Evolutionary conservation across 2,888 invertebrate species (phyloP), one percentile per base, ranked within the genome.

Genomic region (Drosophila phalerata): DNA sequence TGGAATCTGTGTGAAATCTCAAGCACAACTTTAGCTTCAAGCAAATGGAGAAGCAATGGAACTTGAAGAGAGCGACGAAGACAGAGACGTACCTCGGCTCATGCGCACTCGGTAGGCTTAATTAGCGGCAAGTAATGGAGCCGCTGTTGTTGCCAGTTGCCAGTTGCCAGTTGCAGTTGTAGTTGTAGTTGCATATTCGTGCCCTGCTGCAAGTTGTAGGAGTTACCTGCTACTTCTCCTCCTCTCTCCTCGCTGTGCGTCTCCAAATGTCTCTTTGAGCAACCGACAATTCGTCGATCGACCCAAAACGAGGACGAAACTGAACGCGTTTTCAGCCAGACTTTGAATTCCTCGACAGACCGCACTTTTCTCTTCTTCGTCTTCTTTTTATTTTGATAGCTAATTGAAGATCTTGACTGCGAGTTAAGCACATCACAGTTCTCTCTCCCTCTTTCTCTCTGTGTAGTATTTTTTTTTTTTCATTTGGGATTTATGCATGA

Each of bases 111-210:
- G 83, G 85, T 82, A 82, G 76, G 87, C 90, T 91, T 91, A 91
- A 91, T 91, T 91, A 91, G 90, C 90, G 83, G 90, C 88, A 81
- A 89, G 85, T 89, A 88, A 88, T 89, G 88, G 78, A 77, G 73
- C 66, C 48, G 69, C 65, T 73, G 37, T 37, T n/a, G 73, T 57
- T 60, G n/a, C 47, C 60, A 25, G 56, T 61, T 45, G 56, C 37
- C 37, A 34, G 60, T 63, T 64, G 43, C 47, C 60, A 25, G 56
- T 61, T 45, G 56, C 37, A 34, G 60, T 63, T 64, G 43, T 65
- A 57, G 19, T 40, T 10, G 42, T 37, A 51, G 65, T 63, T 63
- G 62, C 72, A 62, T 34, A 60, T 67, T 69, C 76, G 76, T 75
- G 75, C 55, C 52, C 25, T 48, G 52, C 52, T 45, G 62, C 62